A percentile compares a stretch with the other conserved stretches of the same genome.
phyloP scores from a whole-genome alignment of 2,888 invertebrate species.

The Andrena trimmerana region DNA sequence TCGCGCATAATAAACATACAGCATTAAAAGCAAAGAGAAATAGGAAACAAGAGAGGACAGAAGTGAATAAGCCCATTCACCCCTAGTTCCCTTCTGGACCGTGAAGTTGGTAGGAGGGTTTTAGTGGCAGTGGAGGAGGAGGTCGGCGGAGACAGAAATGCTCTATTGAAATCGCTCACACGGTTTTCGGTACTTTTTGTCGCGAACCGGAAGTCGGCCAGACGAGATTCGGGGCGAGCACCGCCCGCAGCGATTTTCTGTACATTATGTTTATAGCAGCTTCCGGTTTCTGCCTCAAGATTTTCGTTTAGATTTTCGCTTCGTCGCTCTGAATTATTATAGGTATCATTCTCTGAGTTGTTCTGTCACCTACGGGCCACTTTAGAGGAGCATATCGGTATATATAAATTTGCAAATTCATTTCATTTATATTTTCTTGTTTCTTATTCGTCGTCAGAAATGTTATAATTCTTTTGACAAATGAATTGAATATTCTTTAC shows the following conservation, averaged over 20 bases:
- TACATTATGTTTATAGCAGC: constrained; percentile 19
- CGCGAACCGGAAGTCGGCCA: constrained; percentile 80
- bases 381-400: no score
- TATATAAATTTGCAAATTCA: no score
- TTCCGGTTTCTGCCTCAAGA: constrained; percentile 60
- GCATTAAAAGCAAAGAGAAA: constrained; percentile 44
- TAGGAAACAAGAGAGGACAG: constrained; percentile 55
- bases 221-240: constrained; percentile 75
- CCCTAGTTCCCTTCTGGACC: constrained; percentile 25
- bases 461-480: no score
- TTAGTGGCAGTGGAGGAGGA: constrained; percentile 46
- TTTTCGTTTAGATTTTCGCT: background rate
- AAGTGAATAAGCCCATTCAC: constrained; percentile 71
- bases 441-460: no score
- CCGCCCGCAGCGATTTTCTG: constrained; percentile 58
- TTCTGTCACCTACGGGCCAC: no score
- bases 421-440: no score
- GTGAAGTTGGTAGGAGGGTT: constrained; percentile 21
- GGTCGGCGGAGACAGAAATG: constrained; percentile 45
- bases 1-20: constrained; percentile 68
- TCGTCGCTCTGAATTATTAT: no score
- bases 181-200: constrained; percentile 75
- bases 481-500: no score
- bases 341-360: no score
- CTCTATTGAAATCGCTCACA: constrained; percentile 59